phyloP scores from a whole-genome alignment of 2,797 vertebrate species.

The Aulostomus chinensis region DNA sequence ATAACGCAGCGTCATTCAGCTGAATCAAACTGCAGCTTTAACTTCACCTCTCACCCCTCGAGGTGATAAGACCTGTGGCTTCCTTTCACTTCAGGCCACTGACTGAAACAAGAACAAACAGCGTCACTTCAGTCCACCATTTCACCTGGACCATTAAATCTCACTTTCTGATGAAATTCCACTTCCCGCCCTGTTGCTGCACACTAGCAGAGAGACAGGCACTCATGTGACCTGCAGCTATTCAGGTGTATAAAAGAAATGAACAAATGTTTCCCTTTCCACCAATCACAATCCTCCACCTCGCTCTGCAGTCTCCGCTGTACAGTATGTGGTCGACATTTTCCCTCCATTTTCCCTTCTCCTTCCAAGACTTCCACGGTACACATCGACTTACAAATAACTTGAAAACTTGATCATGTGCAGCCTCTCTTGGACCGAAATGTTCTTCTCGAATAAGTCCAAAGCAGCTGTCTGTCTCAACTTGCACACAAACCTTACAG shows the following conservation, averaged over 20 bases:
- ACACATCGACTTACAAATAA: constrained; percentile 4
- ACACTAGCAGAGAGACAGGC: constrained; percentile 22
- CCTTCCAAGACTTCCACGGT: constrained; percentile 7
- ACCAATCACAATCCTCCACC: constrained; percentile 81
- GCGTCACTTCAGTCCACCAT: constrained; percentile 19
- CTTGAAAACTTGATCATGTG: background rate
- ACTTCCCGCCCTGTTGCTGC: constrained; percentile 38
- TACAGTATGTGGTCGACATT: constrained; percentile 71
- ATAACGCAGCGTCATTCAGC: constrained; percentile 34
- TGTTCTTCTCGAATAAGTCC: constrained; percentile 22
- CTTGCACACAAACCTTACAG: constrained; percentile 36
- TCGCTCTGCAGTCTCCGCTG: constrained; percentile 63
- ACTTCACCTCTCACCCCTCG: constrained; percentile 41
- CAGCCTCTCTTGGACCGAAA: background rate
- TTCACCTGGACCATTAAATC: constrained; percentile 17
- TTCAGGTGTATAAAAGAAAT: constrained; percentile 79
- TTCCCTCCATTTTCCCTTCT: constrained; percentile 73
- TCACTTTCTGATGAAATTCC: constrained; percentile 24
- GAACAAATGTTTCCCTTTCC: constrained; percentile 74
- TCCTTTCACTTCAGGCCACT: constrained; percentile 28
- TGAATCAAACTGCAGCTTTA: constrained; percentile 36
- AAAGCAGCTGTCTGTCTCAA: constrained; percentile 29
- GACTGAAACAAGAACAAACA: constrained; percentile 35
- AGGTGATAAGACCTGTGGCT: constrained; percentile 42
- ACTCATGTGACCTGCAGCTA: constrained; percentile 75